Base-by-base conservation (phyloP, 2,888 invertebrate genomes). In the Zygothrica quintamaculata region DNA sequence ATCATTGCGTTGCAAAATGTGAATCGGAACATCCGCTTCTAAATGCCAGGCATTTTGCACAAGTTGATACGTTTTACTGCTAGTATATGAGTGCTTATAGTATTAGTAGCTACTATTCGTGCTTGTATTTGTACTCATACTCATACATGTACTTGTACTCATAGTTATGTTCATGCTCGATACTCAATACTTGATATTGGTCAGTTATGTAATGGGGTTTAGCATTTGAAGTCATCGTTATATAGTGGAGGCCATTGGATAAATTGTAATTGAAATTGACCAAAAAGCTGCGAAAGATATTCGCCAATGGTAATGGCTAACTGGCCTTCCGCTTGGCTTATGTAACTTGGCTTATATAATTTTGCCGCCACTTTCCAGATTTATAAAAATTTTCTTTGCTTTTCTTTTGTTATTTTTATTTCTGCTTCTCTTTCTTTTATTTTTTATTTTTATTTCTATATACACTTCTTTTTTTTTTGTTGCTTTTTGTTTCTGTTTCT, bases 11-110 rank as follows among this genome's bases (percentile, higher is more conserved):
- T 75, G 86, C 81, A 66, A 86, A 84, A 88, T 86, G 87, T 68
- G 84, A 86, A 88, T 84, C 84, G 88, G 88, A 87, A 84, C 87
- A 84, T 84, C 84, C 84, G 88, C 57, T 84, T 79, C 67, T 84
- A 84, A 84, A 84, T 84, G 86, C 82, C 86, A 85, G 66, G 64
- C 82, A 72, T 56, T 74, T 70, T 61, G 36, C 42, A n/a, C n/a
- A n/a, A n/a, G n/a, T n/a, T n/a, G n/a, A n/a, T n/a, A n/a, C n/a
- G n/a, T n/a, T n/a, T n/a, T n/a, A n/a, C n/a, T n/a, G n/a, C n/a
- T n/a, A n/a, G n/a, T n/a, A n/a, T n/a, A n/a, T n/a, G n/a, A 25
- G 44, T 22, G 43, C 43, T 25, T 36, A 5, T 29, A 29, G 51
- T 34, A n/a, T 3, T 25, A 29, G 39, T 18, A 3, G 13, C 4